A percentile compares a stretch with the other conserved stretches of the same genome.
These are phyloP conservation scores for Schizopygopsis malacanthus DNA, from an alignment of 2,797 vertebrate genomes.

Conservation along the genomic window DNA sequence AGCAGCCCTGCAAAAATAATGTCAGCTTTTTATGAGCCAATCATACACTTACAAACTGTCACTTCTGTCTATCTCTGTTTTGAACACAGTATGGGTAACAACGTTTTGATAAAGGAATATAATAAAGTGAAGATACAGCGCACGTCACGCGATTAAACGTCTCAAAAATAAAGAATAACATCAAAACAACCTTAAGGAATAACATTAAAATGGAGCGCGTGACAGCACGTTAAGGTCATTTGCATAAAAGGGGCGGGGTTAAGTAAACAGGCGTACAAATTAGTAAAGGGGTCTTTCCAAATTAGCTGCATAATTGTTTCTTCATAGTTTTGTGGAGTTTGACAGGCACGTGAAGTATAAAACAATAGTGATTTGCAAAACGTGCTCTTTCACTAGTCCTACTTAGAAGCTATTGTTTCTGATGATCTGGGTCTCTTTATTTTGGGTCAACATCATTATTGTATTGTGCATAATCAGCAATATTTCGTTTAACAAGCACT, in stretches of 20 bases:
- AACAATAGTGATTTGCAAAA: not conserved
- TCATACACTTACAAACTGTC: not conserved
- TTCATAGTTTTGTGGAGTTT: not conserved
- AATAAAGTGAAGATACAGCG: not conserved
- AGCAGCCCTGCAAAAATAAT: slow-evolving; percentile 6
- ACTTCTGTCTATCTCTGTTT: not conserved
- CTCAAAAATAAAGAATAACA: not conserved
- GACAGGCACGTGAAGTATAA: not conserved
- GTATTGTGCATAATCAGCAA: not conserved
- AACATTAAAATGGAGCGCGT: no score
- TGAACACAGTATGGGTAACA: not conserved
- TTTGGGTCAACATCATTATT: not conserved
- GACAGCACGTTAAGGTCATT: not conserved
- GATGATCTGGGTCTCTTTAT: not conserved
- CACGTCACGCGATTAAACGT: not conserved
- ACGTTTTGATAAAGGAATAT: not conserved
- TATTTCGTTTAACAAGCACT: not conserved
- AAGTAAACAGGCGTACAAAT: not conserved
- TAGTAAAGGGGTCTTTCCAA: not conserved
- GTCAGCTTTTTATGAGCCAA: not conserved
- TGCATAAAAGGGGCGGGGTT: slow-evolving; percentile 2
- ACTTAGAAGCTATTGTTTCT: not conserved
- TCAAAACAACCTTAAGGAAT: not conserved
- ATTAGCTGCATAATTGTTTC: not conserved
- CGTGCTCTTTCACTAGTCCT: not conserved